Conservation (phyloP, 2,888 invertebrate species). For the Heliconius aoede region DNA sequence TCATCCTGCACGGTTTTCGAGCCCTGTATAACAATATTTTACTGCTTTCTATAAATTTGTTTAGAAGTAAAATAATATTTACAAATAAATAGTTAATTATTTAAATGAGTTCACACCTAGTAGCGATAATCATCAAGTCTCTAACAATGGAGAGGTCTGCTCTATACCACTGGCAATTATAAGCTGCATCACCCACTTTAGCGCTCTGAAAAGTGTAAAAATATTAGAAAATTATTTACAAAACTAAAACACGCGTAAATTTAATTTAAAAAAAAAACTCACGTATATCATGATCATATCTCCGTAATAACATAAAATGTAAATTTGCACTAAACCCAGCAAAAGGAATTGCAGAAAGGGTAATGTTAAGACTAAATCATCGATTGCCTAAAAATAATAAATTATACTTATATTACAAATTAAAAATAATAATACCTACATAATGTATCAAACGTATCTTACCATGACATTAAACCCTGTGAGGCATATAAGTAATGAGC, state of each 20-base stretch:
- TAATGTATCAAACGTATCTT: conserved; percentile 10
- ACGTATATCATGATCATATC: conserved; percentile 62
- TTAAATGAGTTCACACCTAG: conserved; percentile 53
- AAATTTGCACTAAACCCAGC: conserved; percentile 62
- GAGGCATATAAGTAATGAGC: conserved; percentile 64
- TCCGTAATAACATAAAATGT: conserved; percentile 63
- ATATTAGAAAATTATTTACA: background rate
- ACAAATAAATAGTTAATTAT: background rate
- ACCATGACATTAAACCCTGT: conserved; percentile 66
- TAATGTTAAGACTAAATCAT: conserved; percentile 53
- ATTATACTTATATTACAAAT: background rate
- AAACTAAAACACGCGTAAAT: background rate
- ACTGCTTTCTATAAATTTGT: background rate
- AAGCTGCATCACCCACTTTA: conserved; percentile 60
- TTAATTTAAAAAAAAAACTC: conserved; percentile 49
- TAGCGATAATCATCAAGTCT: conserved; percentile 58
- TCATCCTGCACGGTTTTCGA: conserved; percentile 62
- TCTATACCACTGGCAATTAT: conserved; percentile 61
- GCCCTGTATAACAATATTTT: conserved; percentile 54
- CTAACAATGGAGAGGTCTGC: conserved; percentile 55
- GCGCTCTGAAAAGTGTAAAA: conserved; percentile 55
- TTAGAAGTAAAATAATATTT: background rate
- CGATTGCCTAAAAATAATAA: conserved; percentile 54
- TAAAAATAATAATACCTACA: background rate
- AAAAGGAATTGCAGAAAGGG: conserved; percentile 59